Evolutionary conservation across 2,888 invertebrate species (phyloP), one percentile per base, ranked within the genome.

Genomic region (Meteorus colon): DNA sequence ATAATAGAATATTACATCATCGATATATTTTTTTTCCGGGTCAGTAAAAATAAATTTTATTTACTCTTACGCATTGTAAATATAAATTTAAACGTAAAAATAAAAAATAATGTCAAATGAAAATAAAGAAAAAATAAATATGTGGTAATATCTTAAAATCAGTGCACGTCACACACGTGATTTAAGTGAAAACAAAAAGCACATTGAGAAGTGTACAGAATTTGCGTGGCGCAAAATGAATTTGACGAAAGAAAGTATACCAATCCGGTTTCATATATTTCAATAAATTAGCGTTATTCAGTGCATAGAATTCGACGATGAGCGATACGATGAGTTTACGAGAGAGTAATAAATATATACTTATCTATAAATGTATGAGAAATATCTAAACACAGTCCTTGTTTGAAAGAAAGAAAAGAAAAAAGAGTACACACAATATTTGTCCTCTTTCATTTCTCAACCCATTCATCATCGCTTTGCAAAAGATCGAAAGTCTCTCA

Each of bases 221-320:
- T 48, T 81, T 78, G 75, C 76, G 72, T 73, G 68, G 73, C 79
- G 76, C 67, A 60, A 77, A 77, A 79, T 55, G 19, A 76, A 75
- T 72, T 65, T 66, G 67, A 66, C 63, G 34, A 79, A 80, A 78
- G 80, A 82, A 81, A 81, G 81, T 75, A 74, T 60, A 51, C 55
- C 78, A 82, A 82, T 81, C 82, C 80, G 79, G 76, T 82, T 84
- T 83, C 84, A 82, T 83, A 82, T 76, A 84, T 84, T 83, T 82
- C 80, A 83, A 84, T 84, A 82, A 81, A 83, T 84, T 82, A 82
- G 81, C 76, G 73, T 72, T 79, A 82, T 82, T 81, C 79, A 84
- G 82, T 82, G 84, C 84, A 80, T 84, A 80, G 77, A 82, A 81
- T 82, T 82, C 80, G 82, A 82, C 78, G 78, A 78, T 77, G 76